These are phyloP conservation scores for Morpho helenor DNA, from an alignment of 2,888 invertebrate genomes.

Conservation along the genomic window DNA sequence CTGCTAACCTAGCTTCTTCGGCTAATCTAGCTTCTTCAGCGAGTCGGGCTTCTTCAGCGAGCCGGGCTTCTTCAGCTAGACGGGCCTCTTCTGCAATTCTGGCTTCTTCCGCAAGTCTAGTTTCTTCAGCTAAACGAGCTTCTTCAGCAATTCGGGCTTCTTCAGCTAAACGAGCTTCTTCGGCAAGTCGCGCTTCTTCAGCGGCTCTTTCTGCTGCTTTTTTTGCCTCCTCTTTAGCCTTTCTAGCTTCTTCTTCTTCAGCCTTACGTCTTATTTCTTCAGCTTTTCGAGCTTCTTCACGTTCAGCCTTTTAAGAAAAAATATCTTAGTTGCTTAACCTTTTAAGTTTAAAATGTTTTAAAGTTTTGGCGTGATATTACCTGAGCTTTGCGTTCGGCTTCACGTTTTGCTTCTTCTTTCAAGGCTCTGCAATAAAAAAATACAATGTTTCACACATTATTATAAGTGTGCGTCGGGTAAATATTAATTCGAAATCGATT, in stretches of 20 bases:
- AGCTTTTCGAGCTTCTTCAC: slow-evolving; percentile 17
- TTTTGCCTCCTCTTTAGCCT: not conserved
- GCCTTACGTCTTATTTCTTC: too few species aligned
- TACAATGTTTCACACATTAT: too few species aligned
- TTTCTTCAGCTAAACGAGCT: slow-evolving; percentile 67
- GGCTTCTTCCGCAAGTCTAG: slow-evolving; percentile 63
- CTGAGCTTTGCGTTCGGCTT: slow-evolving; percentile 71
- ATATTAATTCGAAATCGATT: too few species aligned
- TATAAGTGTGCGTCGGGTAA: too few species aligned
- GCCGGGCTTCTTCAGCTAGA: slow-evolving; percentile 64
- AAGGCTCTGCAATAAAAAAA: slow-evolving; percentile 51
- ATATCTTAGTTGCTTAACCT: too few species aligned
- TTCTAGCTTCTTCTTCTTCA: too few species aligned
- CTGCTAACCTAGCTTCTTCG: slow-evolving; percentile 66
- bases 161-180: slow-evolving; percentile 73
- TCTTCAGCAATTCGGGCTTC: slow-evolving; percentile 63
- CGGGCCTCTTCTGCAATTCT: slow-evolving; percentile 61
- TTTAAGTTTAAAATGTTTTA: too few species aligned
- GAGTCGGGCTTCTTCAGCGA: slow-evolving; percentile 62
- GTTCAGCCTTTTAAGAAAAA: slow-evolving; percentile 32
- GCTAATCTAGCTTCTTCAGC: slow-evolving; percentile 60
- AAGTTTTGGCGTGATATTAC: slow-evolving; percentile 34
- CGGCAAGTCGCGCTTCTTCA: slow-evolving; percentile 75
- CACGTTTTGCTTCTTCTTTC: slow-evolving; percentile 75
- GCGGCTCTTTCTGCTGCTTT: slow-evolving; percentile 74